Base-by-base conservation (phyloP, 1,140 invertebrate species). In the Conus betulinus region DNA sequence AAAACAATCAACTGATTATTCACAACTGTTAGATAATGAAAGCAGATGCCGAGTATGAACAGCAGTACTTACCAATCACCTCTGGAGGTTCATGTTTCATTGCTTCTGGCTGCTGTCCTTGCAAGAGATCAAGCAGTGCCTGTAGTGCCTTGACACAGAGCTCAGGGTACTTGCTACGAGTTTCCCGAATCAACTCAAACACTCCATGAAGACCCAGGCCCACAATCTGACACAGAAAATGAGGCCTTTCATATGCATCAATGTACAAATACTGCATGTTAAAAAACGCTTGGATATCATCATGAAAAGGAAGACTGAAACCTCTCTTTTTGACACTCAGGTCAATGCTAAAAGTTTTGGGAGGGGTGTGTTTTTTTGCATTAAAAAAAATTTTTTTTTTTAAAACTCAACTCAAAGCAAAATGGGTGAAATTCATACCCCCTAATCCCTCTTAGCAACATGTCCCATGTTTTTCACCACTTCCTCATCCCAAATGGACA, bases 161-260 rank as follows among this genome's bases (percentile, higher is more conserved):
- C 74, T 96, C 95, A 52, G 98, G 97, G 95, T 99, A 97, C 20
- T 97, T 96, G 87, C 96, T 96, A 87, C 97, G 96, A 88, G 98
- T 98, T 94, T 99, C 98, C 92, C 97, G 96, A 89, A 99, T 98
- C 39, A 99, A 95, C 92, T 98, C 97, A 96, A 99, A 99, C 10
- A 99, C 97, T 89, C 98, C 98, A 93, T 97, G 97, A 88, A 99
- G 95, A 5, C 98, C 98, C 90, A 99, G 97, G 84, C 98, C 97
- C 92, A 99, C 98, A 94, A 99, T 97, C 96, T 98, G 79, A 60
- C 23, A 86, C 11, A 88, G n/a, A 81, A 27, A 71, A 39, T 39
- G 39, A 39, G 39, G 39, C 39, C 0, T 39, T 39, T 39, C 39
- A 39, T 39, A 39, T 39, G n/a, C n/a, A n/a, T n/a, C n/a, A n/a